These are phyloP conservation scores for Hydrotaea diabolus DNA, from an alignment of 2,888 invertebrate genomes.

Conservation along the genomic window DNA sequence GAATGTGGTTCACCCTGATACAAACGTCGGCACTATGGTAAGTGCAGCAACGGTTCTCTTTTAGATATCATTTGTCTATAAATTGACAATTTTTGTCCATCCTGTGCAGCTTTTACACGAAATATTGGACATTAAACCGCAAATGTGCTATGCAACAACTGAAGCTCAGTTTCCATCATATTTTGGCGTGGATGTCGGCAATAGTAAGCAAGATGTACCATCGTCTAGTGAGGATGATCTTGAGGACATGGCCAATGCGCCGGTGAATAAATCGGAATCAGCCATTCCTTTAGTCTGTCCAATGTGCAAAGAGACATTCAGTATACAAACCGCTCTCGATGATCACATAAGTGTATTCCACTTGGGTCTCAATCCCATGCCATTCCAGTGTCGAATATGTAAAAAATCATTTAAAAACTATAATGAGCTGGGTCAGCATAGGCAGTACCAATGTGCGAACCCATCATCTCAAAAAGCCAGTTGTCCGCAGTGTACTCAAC, in stretches of 20 bases:
- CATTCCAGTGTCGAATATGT: not conserved
- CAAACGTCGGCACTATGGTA: not conserved
- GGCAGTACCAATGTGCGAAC: not conserved
- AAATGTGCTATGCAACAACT: no score
- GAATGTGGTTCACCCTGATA: not conserved
- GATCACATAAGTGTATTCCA: not conserved
- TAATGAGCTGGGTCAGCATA: not conserved
- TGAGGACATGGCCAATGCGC: no score
- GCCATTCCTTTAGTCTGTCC: no score
- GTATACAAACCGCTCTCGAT: not conserved
- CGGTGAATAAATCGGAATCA: no score
- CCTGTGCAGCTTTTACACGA: no score
- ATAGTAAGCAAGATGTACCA: no score
- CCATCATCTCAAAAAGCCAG: not conserved
- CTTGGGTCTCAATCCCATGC: not conserved
- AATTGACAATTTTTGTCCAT: not conserved
- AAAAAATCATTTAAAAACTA: not conserved
- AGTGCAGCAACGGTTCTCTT: no score
- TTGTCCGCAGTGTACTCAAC: not conserved
- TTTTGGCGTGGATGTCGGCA: no score
- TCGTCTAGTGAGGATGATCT: no score
- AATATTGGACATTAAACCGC: no score
- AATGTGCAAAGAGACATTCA: not conserved
- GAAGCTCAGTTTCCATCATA: no score
- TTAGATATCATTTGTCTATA: not conserved